Base-by-base conservation (phyloP, 2,113 vertebrate species). In the Cathartes aura region DNA sequence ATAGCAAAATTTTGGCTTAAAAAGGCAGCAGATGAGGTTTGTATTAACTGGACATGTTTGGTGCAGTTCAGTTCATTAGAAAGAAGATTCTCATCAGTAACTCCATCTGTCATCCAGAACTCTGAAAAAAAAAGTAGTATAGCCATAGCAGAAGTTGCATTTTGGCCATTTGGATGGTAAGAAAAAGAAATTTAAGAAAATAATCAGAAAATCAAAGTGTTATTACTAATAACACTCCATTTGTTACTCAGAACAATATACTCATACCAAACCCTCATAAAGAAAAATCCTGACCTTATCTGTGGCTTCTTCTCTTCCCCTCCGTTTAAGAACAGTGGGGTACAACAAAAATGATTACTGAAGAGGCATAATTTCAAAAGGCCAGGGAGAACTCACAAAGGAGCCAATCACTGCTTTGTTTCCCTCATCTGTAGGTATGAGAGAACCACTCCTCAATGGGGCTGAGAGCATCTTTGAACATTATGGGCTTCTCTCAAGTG, bases 401-500 rank as follows among this genome's bases (percentile, higher is more conserved):
- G 42, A 78, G 19, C 22, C 0, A 0, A 38, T 1, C 8, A 32
- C 18, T 43, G 36, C 58, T 58, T 68, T 0, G 0, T n/a, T 89
- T 68, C 43, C 60, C 15, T 60, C 3, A 1, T 12, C 24, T 47
- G 22, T 26, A 66, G 42, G 26, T 19, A 43, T 0, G 0, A 75
- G 24, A 71, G 36, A 75, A 45, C 32, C 5, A 34, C 15, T 29
- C 38, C 38, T 74, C 1, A 0, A 27, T 15, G 58, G 40, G 40
- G 24, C 59, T 70, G 30, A 83, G 26, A 76, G 17, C 62, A 45
- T 50, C 42, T 83, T 36, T 50, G 29, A 32, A 45, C 36, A 26
- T 38, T 55, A 59, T 2, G 5, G 50, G 21, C 30, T 74, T 82
- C 60, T 82, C 45, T 71, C 40, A 70, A 50, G n/a, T 2, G 1